These are phyloP conservation scores for Ligdia adustata DNA, from an alignment of 2,888 invertebrate genomes.

Conservation along the genomic window DNA sequence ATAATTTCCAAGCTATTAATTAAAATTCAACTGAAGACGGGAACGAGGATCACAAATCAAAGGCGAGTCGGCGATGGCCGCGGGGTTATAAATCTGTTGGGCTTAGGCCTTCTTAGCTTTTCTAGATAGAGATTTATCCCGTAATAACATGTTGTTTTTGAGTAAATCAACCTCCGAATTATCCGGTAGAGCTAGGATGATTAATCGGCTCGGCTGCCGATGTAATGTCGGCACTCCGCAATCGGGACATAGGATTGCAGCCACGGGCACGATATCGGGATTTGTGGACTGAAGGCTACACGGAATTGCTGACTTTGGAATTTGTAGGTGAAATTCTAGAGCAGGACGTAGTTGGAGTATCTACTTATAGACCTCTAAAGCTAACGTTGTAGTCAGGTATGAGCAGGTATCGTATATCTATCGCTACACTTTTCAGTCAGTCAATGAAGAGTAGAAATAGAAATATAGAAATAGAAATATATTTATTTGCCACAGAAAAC, in stretches of 20 bases:
- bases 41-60: conserved; percentile 80
- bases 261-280: conserved; percentile 9
- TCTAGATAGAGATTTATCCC: conserved; percentile 84
- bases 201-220: conserved; percentile 75
- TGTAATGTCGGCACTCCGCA: conserved; percentile 59
- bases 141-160: conserved; percentile 83
- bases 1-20: conserved; percentile 79
- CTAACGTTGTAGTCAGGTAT: too few relatives aligned
- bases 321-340: not conserved
- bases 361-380: not conserved
- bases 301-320: not conserved
- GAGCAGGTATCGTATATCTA: too few relatives aligned
- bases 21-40: conserved; percentile 81
- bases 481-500: too few relatives aligned
- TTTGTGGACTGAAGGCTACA: conserved; percentile 5
- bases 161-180: conserved; percentile 83
- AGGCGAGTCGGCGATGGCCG: conserved; percentile 69
- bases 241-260: conserved; percentile 10
- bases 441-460: too few relatives aligned
- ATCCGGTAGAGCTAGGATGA: conserved; percentile 82
- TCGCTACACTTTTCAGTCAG: too few relatives aligned
- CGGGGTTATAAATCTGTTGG: conserved; percentile 76
- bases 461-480: too few relatives aligned
- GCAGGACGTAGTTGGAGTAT: too few relatives aligned
- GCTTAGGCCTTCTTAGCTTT: conserved; percentile 84